phyloP scores from a whole-genome alignment of 1,140 invertebrate species.

The Centruroides vittatus region DNA sequence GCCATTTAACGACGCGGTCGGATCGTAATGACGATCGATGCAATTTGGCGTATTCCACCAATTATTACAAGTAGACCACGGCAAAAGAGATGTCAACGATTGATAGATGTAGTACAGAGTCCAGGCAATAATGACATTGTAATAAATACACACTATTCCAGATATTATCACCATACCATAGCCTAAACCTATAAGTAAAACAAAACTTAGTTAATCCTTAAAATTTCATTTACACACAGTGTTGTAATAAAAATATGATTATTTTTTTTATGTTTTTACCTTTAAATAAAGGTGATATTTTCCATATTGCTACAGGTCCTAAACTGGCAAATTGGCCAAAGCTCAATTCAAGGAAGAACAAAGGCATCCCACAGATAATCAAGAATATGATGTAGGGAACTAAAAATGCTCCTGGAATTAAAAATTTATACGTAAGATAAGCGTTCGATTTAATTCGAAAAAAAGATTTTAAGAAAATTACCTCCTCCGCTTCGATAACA shows the following conservation, averaged over 20 bases:
- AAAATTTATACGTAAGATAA: not conserved
- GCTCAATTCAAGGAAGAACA: slow-evolving; percentile 89
- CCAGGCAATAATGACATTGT: slow-evolving; percentile 53
- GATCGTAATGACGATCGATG: slow-evolving; percentile 1
- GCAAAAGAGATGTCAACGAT: slow-evolving; percentile 26
- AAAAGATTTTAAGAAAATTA: slow-evolving; percentile 7
- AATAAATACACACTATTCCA: slow-evolving; percentile 51
- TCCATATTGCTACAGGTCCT: slow-evolving; percentile 83
- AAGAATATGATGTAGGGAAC: slow-evolving; percentile 85
- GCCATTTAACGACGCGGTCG: too few species aligned
- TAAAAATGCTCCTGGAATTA: slow-evolving; percentile 67
- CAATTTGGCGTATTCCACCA: slow-evolving; percentile 13
- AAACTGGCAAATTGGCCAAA: slow-evolving; percentile 83
- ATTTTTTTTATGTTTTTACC: slow-evolving; percentile 39
- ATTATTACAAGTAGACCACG: slow-evolving; percentile 27
- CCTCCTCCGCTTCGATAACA: slow-evolving; percentile 63
- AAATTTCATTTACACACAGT: too few species aligned
- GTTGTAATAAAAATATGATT: too few species aligned
- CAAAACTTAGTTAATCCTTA: too few species aligned
- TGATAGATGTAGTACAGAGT: slow-evolving; percentile 45
- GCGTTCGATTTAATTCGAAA: not conserved
- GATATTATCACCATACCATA: slow-evolving; percentile 46
- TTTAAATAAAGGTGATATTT: slow-evolving; percentile 91
- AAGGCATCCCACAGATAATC: slow-evolving; percentile 74
- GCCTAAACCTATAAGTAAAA: slow-evolving; percentile 24